These are phyloP conservation scores for Apamea monoglypha DNA, from an alignment of 2,888 invertebrate genomes.

Conservation along the genomic window DNA sequence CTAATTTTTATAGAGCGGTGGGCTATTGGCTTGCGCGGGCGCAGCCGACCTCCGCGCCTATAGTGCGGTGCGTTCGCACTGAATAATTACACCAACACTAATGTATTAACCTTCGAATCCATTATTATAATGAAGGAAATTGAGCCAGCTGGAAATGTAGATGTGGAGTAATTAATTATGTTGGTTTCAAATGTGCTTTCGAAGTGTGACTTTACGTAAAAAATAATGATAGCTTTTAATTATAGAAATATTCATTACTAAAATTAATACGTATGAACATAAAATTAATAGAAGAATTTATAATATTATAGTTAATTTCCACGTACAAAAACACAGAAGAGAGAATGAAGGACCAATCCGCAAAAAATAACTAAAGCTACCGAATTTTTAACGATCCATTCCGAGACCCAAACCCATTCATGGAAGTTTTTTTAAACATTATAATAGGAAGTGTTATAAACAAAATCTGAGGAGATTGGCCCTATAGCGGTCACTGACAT, in stretches of 20 bases:
- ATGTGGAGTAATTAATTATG: not conserved
- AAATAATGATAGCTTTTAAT: not conserved
- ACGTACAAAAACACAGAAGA: not conserved
- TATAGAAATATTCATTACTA: not conserved
- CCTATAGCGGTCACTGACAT: slow-evolving; percentile 65
- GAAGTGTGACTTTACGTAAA: not conserved
- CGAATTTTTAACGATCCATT: slow-evolving; percentile 43
- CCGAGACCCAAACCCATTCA: slow-evolving; percentile 44
- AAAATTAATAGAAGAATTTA: not conserved
- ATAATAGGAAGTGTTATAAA: slow-evolving; percentile 53
- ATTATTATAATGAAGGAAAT: slow-evolving; percentile 55
- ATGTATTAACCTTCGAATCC: slow-evolving; percentile 66
- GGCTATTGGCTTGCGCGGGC: slow-evolving; percentile 54
- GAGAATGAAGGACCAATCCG: slow-evolving; percentile 7
- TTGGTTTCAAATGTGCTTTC: not conserved
- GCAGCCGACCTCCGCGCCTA: slow-evolving; percentile 56
- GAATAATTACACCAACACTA: slow-evolving; percentile 71
- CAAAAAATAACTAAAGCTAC: slow-evolving; percentile 28
- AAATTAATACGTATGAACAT: not conserved
- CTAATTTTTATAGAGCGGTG: slow-evolving; percentile 62
- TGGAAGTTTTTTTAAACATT: slow-evolving; percentile 40
- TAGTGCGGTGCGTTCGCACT: slow-evolving; percentile 63
- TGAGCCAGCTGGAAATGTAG: slow-evolving; percentile 14
- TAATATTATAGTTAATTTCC: not conserved
- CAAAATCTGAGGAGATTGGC: slow-evolving; percentile 69